These are phyloP conservation scores for Schizothorax lantsangensis DNA, from an alignment of 2,797 vertebrate species.

Conservation along the genomic window DNA sequence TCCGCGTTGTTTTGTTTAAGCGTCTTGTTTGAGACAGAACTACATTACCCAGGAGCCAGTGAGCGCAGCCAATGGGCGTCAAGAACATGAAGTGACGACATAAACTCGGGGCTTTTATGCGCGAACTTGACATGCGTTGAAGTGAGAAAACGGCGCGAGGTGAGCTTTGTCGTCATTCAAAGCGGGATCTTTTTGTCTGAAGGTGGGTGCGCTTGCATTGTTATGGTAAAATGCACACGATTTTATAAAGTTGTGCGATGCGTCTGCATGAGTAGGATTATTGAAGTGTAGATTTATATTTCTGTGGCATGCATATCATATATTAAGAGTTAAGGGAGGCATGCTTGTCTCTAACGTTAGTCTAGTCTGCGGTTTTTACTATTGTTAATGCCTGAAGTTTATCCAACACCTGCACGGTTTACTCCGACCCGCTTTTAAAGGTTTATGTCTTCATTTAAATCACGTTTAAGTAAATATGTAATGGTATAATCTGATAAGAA, in stretches of 20 bases:
- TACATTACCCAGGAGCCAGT: constrained; percentile 63
- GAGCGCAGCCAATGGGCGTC: constrained; percentile 62
- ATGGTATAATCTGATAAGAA: background rate
- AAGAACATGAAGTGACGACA: constrained; percentile 64
- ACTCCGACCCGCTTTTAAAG: no score
- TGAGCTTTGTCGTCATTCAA: constrained; percentile 20
- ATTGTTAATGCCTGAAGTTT: background rate
- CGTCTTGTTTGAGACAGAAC: constrained; percentile 54
- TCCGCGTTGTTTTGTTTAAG: background rate
- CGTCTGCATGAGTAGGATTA: no score
- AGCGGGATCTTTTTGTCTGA: constrained; percentile 54
- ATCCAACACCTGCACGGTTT: background rate
- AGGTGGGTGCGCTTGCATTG: constrained; percentile 70
- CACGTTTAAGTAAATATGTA: background rate
- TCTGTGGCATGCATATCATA: background rate
- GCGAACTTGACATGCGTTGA: constrained; percentile 44
- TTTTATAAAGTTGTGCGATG: background rate
- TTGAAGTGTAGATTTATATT: background rate
- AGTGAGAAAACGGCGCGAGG: constrained; percentile 63
- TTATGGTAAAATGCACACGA: background rate
- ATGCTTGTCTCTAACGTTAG: background rate
- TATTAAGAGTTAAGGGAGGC: background rate
- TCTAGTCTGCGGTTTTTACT: background rate
- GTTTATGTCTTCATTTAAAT: background rate
- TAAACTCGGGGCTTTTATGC: constrained; percentile 70